phyloP scores from a whole-genome alignment of 2,888 invertebrate species.

The Watsonalla cultraria region DNA sequence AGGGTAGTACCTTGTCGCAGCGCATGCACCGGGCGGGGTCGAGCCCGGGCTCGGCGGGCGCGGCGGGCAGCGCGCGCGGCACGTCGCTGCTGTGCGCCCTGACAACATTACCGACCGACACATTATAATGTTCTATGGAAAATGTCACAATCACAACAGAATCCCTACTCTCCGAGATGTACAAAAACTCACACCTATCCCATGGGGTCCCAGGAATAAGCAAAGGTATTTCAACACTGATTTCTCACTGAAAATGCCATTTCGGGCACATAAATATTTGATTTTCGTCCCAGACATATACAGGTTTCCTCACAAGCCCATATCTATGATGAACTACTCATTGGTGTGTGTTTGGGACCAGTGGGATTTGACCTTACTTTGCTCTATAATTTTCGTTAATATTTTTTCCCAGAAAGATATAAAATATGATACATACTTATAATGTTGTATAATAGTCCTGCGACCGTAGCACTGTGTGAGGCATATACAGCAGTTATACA shows the following conservation, averaged over 20 bases:
- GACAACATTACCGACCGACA: slow-evolving; percentile 8
- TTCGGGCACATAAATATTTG: no score
- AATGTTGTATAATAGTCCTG: slow-evolving; percentile 56
- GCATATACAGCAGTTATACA: slow-evolving; percentile 62
- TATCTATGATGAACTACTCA: no score
- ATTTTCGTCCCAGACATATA: no score
- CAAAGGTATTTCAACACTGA: no score
- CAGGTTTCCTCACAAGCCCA: no score
- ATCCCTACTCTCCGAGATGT: no score
- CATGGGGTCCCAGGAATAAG: no score
- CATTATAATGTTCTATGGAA: background rate
- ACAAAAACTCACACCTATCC: no score
- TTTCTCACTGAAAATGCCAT: no score
- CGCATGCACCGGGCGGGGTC: slow-evolving; percentile 47
- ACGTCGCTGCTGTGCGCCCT: slow-evolving; percentile 40
- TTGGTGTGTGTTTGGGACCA: background rate
- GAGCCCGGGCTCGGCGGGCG: slow-evolving; percentile 44
- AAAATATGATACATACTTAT: slow-evolving; percentile 41
- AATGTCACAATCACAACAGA: background rate
- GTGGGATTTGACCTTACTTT: background rate
- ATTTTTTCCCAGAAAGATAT: background rate
- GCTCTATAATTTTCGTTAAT: background rate
- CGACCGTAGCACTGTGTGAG: slow-evolving; percentile 42
- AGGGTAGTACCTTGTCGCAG: slow-evolving; percentile 43
- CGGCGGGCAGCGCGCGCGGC: slow-evolving; percentile 23